These are phyloP conservation scores for Antrozous pallidus DNA, from an alignment of 2,797 vertebrate genomes.

Conservation along the genomic window DNA sequence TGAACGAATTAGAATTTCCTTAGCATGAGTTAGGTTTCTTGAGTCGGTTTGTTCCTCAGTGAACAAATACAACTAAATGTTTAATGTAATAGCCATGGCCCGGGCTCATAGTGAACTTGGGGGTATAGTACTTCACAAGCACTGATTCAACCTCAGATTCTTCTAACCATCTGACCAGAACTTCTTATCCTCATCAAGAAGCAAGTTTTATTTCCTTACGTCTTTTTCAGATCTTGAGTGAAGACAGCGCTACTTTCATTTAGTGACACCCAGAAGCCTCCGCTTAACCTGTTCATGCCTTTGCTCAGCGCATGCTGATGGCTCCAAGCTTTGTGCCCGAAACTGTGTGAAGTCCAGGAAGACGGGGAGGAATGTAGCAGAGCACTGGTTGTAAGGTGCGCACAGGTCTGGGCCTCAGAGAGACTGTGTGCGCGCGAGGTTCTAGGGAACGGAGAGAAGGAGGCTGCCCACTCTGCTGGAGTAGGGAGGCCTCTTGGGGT, in stretches of 20 bases:
- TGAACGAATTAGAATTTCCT: background rate
- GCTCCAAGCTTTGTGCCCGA: background rate
- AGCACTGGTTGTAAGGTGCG: background rate
- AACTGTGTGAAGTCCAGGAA: background rate
- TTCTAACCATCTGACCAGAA: background rate
- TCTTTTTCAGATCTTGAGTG: background rate
- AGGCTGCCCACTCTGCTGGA: background rate
- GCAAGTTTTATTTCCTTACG: background rate
- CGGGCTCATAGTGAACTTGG: background rate
- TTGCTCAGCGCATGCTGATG: background rate
- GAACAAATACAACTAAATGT: background rate
- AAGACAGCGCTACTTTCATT: background rate
- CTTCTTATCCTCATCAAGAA: background rate
- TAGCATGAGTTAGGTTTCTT: background rate
- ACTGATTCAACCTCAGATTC: background rate
- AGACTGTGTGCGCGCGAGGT: background rate
- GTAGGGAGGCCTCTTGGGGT: fast-evolving
- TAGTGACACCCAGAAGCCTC: background rate
- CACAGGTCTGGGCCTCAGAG: background rate
- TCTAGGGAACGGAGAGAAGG: background rate
- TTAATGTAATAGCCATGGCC: background rate
- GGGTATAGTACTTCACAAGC: background rate
- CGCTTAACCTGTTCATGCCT: background rate
- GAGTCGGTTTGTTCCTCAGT: background rate
- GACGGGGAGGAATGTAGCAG: background rate